Base-by-base conservation (phyloP, 1,140 invertebrate species). In the Calephelis virginiensis region DNA sequence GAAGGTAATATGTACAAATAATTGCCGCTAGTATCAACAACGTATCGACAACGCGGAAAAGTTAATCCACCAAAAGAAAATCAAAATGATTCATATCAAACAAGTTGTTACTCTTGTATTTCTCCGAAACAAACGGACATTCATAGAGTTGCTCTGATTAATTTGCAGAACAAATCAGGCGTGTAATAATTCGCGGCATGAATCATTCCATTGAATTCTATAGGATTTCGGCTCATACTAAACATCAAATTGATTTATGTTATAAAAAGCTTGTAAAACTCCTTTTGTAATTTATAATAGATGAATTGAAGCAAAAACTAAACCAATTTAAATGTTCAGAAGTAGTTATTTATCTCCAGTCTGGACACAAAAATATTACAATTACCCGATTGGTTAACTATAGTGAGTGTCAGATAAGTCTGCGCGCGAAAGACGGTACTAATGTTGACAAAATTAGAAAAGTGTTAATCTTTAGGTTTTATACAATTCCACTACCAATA, bases 131-230 rank as follows among this genome's bases (percentile, higher is more conserved):
- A 62, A 75, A 80, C 74, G 68, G 61, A 67, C 72, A 64, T 72
- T 78, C 72, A 76, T 78, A 75, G 70, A 73, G 69, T 50, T 65
- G 67, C 68, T 76, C 74, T 72, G 74, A 81, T 81, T 78, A 78
- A 81, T 78, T 73, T 75, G 70, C 70, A 64, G 69, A 76, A 72
- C 75, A 62, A 77, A 81, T 67, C 60, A 72, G 67, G 70, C 75
- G 68, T 81, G 76, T 74, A 81, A 74, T 77, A 74, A 78, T 74
- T 73, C 72, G 60, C 69, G 62, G 74, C 66, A 75, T 80, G 76
- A 80, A 69, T 80, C 78, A 80, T 50, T 71, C 64, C 65, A 66
- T 68, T 60, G 65, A 53, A 70, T 67, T 70, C 70, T 69, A 67
- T 70, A 64, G 74, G 65, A 73, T 78, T 71, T 71, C 64, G 73